These are phyloP conservation scores for Lepidotrigona ventralis DNA, from an alignment of 1,140 invertebrate species.

Conservation along the genomic window DNA sequence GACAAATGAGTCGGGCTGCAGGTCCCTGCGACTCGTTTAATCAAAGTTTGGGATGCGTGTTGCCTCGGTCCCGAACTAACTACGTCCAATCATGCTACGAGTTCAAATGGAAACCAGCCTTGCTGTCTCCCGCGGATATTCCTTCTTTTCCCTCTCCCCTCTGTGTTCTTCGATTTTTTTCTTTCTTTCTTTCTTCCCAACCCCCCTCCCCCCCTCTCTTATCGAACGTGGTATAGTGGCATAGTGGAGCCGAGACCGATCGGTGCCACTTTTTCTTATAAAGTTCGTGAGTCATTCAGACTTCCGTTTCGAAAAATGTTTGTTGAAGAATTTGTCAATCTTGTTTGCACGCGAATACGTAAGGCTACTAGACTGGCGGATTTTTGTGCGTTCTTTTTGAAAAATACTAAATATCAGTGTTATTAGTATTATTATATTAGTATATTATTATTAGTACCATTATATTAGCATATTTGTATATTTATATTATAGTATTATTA, in stretches of 20 bases:
- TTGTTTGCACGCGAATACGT: too few relatives aligned
- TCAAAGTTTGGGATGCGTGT: constrained; percentile 77
- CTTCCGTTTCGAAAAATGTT: too few relatives aligned
- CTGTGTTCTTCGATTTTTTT: neutral
- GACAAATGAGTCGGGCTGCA: constrained; percentile 75
- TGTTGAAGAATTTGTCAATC: too few relatives aligned
- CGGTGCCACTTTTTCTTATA: neutral
- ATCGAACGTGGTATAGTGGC: neutral
- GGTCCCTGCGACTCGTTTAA: constrained; percentile 76
- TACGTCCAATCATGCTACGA: constrained; percentile 75
- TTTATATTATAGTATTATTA: too few relatives aligned
- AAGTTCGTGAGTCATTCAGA: neutral
- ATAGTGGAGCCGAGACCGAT: neutral
- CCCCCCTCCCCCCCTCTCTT: neutral
- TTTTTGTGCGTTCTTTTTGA: too few relatives aligned
- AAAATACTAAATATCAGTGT: too few relatives aligned
- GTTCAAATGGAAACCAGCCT: constrained; percentile 49
- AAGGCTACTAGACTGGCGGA: too few relatives aligned
- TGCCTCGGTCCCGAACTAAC: constrained; percentile 71
- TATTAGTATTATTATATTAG: too few relatives aligned
- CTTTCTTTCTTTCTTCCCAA: too few relatives aligned
- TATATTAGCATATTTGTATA: too few relatives aligned
- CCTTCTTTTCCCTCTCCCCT: neutral
- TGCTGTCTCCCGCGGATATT: constrained; percentile 24
- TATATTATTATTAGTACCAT: too few relatives aligned